Evolutionary conservation across 2,113 vertebrate genomes (phyloP), one percentile per base, ranked within the genome.

Genomic region (Gambusia holbrooki): DNA sequence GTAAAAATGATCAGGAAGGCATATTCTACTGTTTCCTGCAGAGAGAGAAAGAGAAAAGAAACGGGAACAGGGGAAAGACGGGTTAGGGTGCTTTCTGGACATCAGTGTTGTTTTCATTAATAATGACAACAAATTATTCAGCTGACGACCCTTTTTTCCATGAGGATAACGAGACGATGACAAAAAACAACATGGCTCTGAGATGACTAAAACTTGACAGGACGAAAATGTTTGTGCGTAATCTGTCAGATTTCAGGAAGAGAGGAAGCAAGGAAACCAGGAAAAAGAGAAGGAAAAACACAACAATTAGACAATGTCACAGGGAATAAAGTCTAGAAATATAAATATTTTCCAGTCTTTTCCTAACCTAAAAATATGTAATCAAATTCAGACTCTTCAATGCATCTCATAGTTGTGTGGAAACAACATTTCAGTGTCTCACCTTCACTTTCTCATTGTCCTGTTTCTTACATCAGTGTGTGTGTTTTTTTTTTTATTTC

Each of bases 1-100:
- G 98, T 99, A 96, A 99, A 99, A 96, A 99, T 98, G 91, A 99
- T 98, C 92, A 99, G 96, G 96, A 99, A 99, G 97, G 97, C 98
- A 97, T 99, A 99, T 96, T 99, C 98, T 92, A 99, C 98, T 95
- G 97, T 98, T 96, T 99, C 98, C 98, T 99, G 94, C 84, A 83
- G 4, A 22, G 91, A 66, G 51, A 7, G 35, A 17, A 0, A 35
- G 33, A 35, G 33, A 35, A 37, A 37, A 37, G 2, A 37, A 51
- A 62, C 1, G 4, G 5, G 62, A 42, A 60, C 69, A 62, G 9
- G 25, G 14, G 28, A 67, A 37, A 25, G 2, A 25, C 25, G 3
- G 14, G 8, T 1, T 13, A 65, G 19, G 10, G 45, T 22, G 10
- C 22, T 58, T 58, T 58, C 25, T 25, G 22, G 25, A 54, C 15